These are phyloP conservation scores for Corvus cornix DNA, from an alignment of 2,113 vertebrate genomes.

Conservation along the genomic window DNA sequence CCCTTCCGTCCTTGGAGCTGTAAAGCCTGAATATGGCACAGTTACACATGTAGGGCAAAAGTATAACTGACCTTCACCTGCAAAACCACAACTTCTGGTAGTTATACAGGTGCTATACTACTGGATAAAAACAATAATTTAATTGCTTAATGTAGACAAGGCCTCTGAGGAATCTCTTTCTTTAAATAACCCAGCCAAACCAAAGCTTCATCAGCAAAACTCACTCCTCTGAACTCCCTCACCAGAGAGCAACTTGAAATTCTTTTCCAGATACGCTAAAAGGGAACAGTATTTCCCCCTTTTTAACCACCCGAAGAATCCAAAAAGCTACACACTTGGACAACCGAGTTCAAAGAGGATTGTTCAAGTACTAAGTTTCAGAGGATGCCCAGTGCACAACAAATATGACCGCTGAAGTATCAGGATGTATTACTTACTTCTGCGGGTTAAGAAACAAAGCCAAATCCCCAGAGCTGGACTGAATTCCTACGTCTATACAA, in stretches of 20 bases:
- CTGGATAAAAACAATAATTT: conserved; percentile 45
- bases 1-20: neutral
- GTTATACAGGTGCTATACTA: neutral
- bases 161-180: conserved; percentile 13
- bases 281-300: neutral
- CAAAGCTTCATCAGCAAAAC: conserved; percentile 2
- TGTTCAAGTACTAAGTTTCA: neutral
- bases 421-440: neutral
- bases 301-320: neutral
- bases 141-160: conserved; percentile 47
- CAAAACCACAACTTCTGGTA: conserved; percentile 43
- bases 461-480: neutral
- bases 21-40: neutral
- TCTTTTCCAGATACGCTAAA: neutral
- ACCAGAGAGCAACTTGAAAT: neutral
- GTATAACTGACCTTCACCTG: conserved; percentile 31
- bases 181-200: conserved; percentile 39
- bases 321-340: fast-evolving
- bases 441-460: neutral
- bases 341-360: fast-evolving
- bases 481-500: neutral
- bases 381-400: neutral
- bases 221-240: neutral
- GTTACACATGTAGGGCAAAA: conserved; percentile 35
- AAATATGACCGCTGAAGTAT: fast-evolving